phyloP scores from a whole-genome alignment of 2,113 vertebrate species.

The Mola mola region DNA sequence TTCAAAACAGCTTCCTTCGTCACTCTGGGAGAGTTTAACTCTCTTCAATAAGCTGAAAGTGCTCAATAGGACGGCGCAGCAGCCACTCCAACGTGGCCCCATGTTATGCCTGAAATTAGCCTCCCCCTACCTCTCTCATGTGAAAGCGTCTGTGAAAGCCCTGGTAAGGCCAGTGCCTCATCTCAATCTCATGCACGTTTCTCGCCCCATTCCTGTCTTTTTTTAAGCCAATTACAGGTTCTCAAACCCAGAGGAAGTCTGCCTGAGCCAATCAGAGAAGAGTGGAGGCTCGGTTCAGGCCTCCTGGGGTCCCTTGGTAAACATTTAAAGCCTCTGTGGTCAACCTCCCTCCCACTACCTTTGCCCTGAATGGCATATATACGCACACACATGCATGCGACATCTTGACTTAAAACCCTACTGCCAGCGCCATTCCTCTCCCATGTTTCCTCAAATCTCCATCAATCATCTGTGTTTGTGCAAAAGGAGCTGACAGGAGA shows the following conservation, averaged over 20 bases:
- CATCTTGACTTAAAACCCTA: slow-evolving; percentile 35
- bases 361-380: slow-evolving; percentile 37
- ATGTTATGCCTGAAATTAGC: slow-evolving; percentile 46
- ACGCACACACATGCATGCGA: slow-evolving; percentile 14
- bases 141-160: slow-evolving; percentile 45
- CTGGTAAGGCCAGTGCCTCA: slow-evolving; percentile 27
- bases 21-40: not conserved
- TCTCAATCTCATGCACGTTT: slow-evolving; percentile 46
- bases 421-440: slow-evolving; percentile 44
- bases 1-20: not conserved
- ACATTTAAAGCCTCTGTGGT: slow-evolving; percentile 65
- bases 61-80: slow-evolving; percentile 3
- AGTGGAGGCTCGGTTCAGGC: slow-evolving; percentile 62
- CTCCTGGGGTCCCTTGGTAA: slow-evolving; percentile 69
- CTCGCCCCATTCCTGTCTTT: slow-evolving; percentile 29
- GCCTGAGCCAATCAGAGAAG: slow-evolving; percentile 63
- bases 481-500: slow-evolving; percentile 36
- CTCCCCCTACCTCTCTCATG: slow-evolving; percentile 13
- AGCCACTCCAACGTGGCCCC: slow-evolving; percentile 33
- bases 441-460: slow-evolving; percentile 41
- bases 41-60: no score
- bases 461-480: slow-evolving; percentile 63
- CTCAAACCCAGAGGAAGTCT: slow-evolving; percentile 38
- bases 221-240: slow-evolving; percentile 45
- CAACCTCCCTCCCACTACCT: slow-evolving; percentile 61